Conservation (phyloP, 2,888 invertebrate genomes). For the Ceramica pisi region DNA sequence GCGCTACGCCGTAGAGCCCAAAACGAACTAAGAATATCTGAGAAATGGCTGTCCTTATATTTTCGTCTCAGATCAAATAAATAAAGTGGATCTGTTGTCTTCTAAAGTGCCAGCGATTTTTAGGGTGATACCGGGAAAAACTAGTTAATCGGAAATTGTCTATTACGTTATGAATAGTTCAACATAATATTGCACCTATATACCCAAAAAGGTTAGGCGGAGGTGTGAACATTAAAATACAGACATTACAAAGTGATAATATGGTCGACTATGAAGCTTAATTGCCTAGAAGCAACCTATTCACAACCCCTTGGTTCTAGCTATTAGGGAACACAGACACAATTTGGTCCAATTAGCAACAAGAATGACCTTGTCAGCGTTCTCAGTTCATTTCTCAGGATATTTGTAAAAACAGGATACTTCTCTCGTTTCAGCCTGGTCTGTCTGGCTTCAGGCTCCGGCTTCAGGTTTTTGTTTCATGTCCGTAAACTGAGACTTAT, state of each 20-base stretch:
- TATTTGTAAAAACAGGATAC: slow-evolving; percentile 30
- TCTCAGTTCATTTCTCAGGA: slow-evolving; percentile 20
- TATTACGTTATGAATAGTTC: not conserved
- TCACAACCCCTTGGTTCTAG: too few species aligned
- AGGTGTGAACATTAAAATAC: too few species aligned
- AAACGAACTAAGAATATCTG: slow-evolving; percentile 57
- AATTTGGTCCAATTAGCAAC: not conserved
- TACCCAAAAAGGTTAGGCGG: too few species aligned
- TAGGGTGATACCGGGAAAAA: not conserved
- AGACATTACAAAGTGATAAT: too few species aligned
- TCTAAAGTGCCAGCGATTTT: not conserved
- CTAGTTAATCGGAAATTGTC: too few species aligned
- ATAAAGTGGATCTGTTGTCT: slow-evolving; percentile 35
- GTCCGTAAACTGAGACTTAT: slow-evolving; percentile 52
- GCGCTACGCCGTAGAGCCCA: slow-evolving; percentile 42
- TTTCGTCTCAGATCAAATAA: slow-evolving; percentile 46
- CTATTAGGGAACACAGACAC: not conserved
- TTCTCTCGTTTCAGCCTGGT: slow-evolving; percentile 22
- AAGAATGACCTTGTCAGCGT: not conserved
- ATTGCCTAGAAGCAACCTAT: too few species aligned
- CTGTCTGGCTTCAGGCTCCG: slow-evolving; percentile 29
- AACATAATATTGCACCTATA: not conserved
- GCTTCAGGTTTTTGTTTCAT: slow-evolving; percentile 39
- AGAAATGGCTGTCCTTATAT: slow-evolving; percentile 49
- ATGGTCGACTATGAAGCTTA: too few species aligned